Base-by-base conservation (phyloP, 2,113 vertebrate genomes). In the Sterrhoptilus dennistouni region DNA sequence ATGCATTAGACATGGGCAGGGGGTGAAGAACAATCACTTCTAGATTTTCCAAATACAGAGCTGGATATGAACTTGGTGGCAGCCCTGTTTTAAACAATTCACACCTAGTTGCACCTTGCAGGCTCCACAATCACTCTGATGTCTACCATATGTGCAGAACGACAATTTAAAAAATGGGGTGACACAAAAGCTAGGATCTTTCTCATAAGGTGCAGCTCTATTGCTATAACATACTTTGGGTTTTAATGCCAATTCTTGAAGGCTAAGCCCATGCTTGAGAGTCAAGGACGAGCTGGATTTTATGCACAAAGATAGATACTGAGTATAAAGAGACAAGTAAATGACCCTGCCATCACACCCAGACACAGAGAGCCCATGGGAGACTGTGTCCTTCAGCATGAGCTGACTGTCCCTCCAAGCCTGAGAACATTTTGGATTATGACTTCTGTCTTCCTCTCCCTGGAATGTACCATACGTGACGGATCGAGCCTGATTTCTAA, bases 131-230 rank as follows among this genome's bases (percentile, higher is more conserved):
- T 72, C 90, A 82, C 77, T 49, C 91, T 95, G 95, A 96, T 98
- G 97, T 82, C 95, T 97, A 97, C 94, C 98, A 98, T 97, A 98
- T 98, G 98, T 96, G 77, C 88, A 76, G 89, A 78, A 87, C 6
- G 54, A 96, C 96, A 84, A 50, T 79, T 66, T 97, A 97, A 96
- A 95, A 96, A 95, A 90, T 93, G 47, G 80, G 45, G 63, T 96
- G 92, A 95, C 79, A 76, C 87, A 82, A 95, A 59, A 82, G 49
- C 85, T 91, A 65, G 61, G 86, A 83, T 76, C 92, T 89, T 89
- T 91, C 91, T 66, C 64, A 52, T 61, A 80, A 83, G 77, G 56
- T 68, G 78, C 75, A 61, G 75, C 49, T 82, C 60, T 25, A 81
- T 50, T 59, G 47, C 70, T 93, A 71, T 90, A 90, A 84, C 63